Evolutionary conservation across 2,888 invertebrate species (phyloP).

Genomic region (Catocala nupta): DNA sequence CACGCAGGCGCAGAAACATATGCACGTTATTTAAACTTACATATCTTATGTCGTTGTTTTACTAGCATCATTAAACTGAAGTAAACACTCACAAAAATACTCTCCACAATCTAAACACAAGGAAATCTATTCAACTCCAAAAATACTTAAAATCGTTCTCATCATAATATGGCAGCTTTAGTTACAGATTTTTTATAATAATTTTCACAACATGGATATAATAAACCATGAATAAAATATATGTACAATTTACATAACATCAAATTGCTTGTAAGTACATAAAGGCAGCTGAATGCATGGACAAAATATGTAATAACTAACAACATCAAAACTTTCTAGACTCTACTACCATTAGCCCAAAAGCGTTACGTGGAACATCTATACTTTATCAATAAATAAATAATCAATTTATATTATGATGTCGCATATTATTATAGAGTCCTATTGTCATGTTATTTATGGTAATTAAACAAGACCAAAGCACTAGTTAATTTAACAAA

Average conservation of each 20-base stretch:
- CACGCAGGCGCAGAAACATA: constrained; percentile 13
- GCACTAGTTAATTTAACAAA: constrained; percentile 15
- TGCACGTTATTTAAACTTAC: constrained; percentile 17
- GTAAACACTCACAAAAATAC: constrained; percentile 14
- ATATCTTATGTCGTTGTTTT: constrained; percentile 15
- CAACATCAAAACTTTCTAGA: constrained; percentile 8
- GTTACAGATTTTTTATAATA: constrained; percentile 19
- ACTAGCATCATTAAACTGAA: constrained; percentile 12
- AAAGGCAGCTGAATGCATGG: constrained; percentile 27
- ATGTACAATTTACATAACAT: constrained; percentile 18
- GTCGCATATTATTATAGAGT: neutral
- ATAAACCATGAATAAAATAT: constrained; percentile 7
- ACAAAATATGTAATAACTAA: constrained; percentile 10
- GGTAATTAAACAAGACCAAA: constrained; percentile 9
- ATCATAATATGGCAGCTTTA: constrained; percentile 35
- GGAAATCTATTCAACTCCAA: constrained; percentile 15
- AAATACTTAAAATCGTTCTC: constrained; percentile 19
- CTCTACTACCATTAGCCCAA: constrained; percentile 2
- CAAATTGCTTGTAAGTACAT: constrained; percentile 29
- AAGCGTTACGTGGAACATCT: neutral
- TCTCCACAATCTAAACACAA: constrained; percentile 23
- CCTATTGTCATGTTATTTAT: constrained; percentile 22
- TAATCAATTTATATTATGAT: too few species aligned
- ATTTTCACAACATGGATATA: constrained; percentile 10
- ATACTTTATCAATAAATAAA: neutral